phyloP scores from a whole-genome alignment of 2,888 invertebrate species.

The Callimorpha dominula region DNA sequence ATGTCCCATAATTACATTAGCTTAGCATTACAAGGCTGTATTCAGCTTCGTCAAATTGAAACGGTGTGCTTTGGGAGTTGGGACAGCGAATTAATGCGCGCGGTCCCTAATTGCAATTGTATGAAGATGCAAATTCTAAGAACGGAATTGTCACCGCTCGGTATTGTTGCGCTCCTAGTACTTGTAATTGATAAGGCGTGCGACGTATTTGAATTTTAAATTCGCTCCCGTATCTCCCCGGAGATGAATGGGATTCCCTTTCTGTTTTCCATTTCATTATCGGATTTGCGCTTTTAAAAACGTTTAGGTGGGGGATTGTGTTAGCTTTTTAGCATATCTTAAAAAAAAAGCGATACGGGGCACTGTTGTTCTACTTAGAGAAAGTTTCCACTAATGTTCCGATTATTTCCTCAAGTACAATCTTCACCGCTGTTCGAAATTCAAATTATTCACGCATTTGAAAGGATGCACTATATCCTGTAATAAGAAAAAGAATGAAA shows the following conservation, averaged over 20 bases:
- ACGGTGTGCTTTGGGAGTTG: conserved; percentile 44
- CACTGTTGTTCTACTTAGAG: not conserved
- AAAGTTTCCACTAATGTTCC: not conserved
- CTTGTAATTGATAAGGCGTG: conserved; percentile 85
- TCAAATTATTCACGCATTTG: no score
- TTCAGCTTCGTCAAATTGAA: conserved; percentile 70
- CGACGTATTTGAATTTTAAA: conserved; percentile 82
- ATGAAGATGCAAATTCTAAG: conserved; percentile 83
- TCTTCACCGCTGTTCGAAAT: no score
- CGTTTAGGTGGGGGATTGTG: conserved; percentile 41
- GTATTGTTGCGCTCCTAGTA: conserved; percentile 71
- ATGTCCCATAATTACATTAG: conserved; percentile 73
- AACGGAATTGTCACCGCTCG: conserved; percentile 73
- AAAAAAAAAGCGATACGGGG: conserved; percentile 2
- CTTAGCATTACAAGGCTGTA: conserved; percentile 67
- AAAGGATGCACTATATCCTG: no score
- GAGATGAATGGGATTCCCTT: conserved; percentile 67
- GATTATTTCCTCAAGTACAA: not conserved
- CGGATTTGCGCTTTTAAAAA: conserved; percentile 55
- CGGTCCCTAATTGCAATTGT: conserved; percentile 81
- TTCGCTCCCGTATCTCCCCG: conserved; percentile 60
- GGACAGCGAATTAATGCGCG: conserved; percentile 50
- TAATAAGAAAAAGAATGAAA: no score
- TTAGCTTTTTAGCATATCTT: conserved; percentile 23
- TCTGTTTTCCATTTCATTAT: conserved; percentile 62